A percentile compares a stretch with the other conserved stretches of the same genome.
These are phyloP conservation scores for Caerostris darwini DNA, from an alignment of 1,140 invertebrate genomes.

Conservation along the genomic window DNA sequence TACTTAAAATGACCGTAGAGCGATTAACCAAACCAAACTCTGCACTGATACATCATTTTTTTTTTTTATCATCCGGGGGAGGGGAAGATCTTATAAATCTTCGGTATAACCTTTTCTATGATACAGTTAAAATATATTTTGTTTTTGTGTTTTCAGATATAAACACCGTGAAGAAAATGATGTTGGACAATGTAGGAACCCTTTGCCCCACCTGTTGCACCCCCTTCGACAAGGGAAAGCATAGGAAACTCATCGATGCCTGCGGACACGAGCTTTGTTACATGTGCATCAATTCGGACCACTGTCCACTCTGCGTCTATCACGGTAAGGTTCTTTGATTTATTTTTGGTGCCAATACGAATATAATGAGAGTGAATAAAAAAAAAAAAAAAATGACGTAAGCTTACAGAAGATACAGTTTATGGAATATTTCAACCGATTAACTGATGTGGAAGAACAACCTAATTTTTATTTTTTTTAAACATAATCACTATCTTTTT, in stretches of 20 bases:
- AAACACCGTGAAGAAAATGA: conserved; percentile 86
- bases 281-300: conserved; percentile 93
- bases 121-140: background rate
- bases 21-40: background rate
- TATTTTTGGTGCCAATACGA: background rate
- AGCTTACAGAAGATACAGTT: no score
- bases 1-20: no score
- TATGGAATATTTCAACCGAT: no score
- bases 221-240: conserved; percentile 96
- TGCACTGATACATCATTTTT: background rate
- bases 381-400: no score
- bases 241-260: conserved; percentile 94
- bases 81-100: no score
- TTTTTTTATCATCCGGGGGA: background rate
- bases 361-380: no score
- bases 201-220: conserved; percentile 85
- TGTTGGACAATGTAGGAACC: conserved; percentile 82
- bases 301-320: conserved; percentile 91
- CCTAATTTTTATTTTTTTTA: background rate
- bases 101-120: background rate
- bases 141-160: conserved; percentile 85
- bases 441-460: no score
- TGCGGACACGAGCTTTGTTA: conserved; percentile 97
- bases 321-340: conserved; percentile 61
- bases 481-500: no score